Evolutionary conservation across 2,888 invertebrate genomes (phyloP).

Genomic region (Cryptocheilus praepositus): DNA sequence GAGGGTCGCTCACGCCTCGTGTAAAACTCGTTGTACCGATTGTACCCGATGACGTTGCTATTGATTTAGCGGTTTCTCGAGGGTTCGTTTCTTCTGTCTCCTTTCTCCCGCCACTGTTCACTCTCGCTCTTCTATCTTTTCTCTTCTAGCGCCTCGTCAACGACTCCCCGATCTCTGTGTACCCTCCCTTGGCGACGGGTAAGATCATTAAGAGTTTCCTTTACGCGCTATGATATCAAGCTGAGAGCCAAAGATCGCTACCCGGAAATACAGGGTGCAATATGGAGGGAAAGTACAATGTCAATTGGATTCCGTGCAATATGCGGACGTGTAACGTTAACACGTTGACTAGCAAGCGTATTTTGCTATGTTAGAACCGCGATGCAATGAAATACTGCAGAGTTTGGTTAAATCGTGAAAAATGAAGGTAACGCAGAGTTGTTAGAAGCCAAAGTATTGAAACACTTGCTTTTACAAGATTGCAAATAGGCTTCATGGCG

Average conservation of each 20-base stretch:
- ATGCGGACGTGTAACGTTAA: neutral
- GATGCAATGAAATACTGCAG: too few relatives aligned
- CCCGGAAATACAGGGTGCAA: neutral
- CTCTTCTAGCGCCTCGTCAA: constrained; percentile 24
- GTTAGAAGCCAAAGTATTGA: too few relatives aligned
- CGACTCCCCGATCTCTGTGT: neutral
- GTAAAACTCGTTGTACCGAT: constrained; percentile 55
- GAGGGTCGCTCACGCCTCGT: constrained; percentile 19
- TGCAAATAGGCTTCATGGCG: too few relatives aligned
- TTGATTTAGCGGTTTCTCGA: constrained; percentile 66
- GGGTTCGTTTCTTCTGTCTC: constrained; percentile 50
- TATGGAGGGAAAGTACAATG: neutral
- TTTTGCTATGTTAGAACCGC: too few relatives aligned
- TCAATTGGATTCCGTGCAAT: neutral
- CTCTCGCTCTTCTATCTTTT: constrained; percentile 27
- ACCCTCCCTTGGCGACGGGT: constrained; percentile 15
- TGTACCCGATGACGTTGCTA: constrained; percentile 66
- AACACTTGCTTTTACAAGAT: too few relatives aligned
- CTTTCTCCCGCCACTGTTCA: constrained; percentile 3
- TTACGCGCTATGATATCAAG: constrained; percentile 30
- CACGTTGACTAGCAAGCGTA: too few relatives aligned
- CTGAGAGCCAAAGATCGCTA: constrained; percentile 1
- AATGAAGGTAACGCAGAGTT: too few relatives aligned
- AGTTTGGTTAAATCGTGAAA: too few relatives aligned
- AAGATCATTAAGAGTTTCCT: constrained; percentile 62